phyloP scores from a whole-genome alignment of 2,888 invertebrate species.

The Melinaea menophilus region DNA sequence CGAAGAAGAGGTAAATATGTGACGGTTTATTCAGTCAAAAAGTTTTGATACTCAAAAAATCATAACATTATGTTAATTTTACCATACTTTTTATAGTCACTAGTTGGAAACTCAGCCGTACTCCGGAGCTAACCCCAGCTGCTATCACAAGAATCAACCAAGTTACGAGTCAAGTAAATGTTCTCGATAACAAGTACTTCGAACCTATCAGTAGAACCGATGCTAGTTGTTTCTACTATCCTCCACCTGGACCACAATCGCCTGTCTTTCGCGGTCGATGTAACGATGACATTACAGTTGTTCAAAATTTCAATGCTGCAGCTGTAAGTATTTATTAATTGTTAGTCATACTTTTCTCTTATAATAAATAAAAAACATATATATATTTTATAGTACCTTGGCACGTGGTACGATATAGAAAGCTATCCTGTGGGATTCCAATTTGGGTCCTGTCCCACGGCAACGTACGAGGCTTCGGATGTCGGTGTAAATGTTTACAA shows the following conservation, averaged over 20 bases:
- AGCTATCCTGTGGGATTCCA: conserved; percentile 62
- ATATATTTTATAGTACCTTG: conserved; percentile 46
- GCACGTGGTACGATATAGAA: conserved; percentile 57
- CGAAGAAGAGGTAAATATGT: conserved; percentile 35
- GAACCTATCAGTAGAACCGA: conserved; percentile 33
- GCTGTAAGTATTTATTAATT: conserved; percentile 8
- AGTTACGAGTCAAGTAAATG: conserved; percentile 32
- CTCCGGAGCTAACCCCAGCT: conserved; percentile 22
- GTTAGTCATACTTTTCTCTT: not conserved
- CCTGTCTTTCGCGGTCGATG: conserved; percentile 45
- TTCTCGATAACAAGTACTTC: conserved; percentile 36
- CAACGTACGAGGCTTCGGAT: conserved; percentile 44
- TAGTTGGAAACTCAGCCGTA: conserved; percentile 41
- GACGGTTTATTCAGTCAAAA: not conserved
- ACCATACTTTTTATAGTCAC: conserved; percentile 32
- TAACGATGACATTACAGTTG: conserved; percentile 38
- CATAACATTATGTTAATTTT: not conserved
- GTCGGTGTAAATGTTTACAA: conserved; percentile 50
- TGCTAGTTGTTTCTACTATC: conserved; percentile 41
- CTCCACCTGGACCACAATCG: conserved; percentile 29
- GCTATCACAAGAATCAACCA: conserved; percentile 33
- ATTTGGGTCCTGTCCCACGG: conserved; percentile 55
- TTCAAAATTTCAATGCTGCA: conserved; percentile 37
- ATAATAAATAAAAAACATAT: too few species aligned
- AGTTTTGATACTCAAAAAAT: not conserved